These are phyloP conservation scores for Drosophila setosimentum DNA, from an alignment of 2,888 invertebrate genomes.

Conservation along the genomic window DNA sequence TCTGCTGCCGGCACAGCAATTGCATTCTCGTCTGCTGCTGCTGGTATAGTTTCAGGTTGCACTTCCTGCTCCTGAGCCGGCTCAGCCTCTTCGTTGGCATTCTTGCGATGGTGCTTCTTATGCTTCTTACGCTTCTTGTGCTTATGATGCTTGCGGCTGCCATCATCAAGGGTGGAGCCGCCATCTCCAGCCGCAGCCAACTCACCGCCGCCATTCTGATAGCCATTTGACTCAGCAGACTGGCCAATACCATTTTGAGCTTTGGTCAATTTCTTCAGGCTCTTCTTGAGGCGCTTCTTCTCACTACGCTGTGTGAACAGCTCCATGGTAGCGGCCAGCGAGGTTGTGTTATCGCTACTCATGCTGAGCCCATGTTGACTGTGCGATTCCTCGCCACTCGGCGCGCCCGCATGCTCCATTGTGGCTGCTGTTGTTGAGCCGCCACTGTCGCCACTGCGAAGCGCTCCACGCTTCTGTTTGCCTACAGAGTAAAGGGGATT, in stretches of 20 bases:
- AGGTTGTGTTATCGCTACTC: slow-evolving; percentile 71
- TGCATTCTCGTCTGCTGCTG: slow-evolving; percentile 20
- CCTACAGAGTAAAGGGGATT: slow-evolving; percentile 84
- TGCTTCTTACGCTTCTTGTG: slow-evolving; percentile 93
- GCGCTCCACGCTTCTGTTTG: slow-evolving; percentile 79
- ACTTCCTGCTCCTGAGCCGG: slow-evolving; percentile 36
- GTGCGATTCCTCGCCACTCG: slow-evolving; percentile 63
- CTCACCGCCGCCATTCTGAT: slow-evolving; percentile 27
- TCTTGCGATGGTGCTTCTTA: slow-evolving; percentile 88
- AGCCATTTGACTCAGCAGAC: slow-evolving; percentile 35
- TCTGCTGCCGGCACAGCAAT: slow-evolving; percentile 18
- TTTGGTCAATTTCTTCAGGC: slow-evolving; percentile 77
- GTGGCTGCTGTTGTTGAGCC: slow-evolving; percentile 13
- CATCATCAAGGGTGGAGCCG: slow-evolving; percentile 53
- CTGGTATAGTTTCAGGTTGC: slow-evolving; percentile 3
- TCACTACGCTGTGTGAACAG: slow-evolving; percentile 82
- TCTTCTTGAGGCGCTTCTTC: slow-evolving; percentile 83
- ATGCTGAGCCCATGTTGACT: slow-evolving; percentile 63
- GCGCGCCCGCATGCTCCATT: slow-evolving; percentile 46
- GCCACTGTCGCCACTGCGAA: slow-evolving; percentile 53
- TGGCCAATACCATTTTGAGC: slow-evolving; percentile 61
- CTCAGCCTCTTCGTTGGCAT: slow-evolving; percentile 64
- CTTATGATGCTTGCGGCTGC: slow-evolving; percentile 88
- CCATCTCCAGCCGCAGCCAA: slow-evolving; percentile 30
- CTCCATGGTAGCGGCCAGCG: slow-evolving; percentile 77